These are phyloP conservation scores for Lerista edwardsae DNA, from an alignment of 2,797 vertebrate genomes.

Conservation along the genomic window DNA sequence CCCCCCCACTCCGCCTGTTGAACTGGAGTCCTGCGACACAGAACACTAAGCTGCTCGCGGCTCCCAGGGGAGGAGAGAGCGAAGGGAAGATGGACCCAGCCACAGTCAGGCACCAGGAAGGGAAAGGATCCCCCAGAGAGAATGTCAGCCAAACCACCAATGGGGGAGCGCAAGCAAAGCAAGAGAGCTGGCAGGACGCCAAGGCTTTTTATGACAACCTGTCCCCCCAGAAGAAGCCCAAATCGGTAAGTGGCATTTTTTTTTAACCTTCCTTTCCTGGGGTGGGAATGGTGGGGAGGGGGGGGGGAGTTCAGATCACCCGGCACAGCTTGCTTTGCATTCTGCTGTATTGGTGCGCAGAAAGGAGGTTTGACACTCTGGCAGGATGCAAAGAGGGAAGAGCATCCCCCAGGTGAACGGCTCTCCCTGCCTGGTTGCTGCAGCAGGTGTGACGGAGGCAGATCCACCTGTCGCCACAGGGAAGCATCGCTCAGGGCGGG, in stretches of 20 bases:
- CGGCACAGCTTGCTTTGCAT: neutral
- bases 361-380: neutral
- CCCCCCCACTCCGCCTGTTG: neutral
- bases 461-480: too few species aligned
- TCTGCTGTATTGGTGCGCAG: neutral
- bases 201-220: constrained; percentile 78
- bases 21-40: neutral
- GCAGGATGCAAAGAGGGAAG: neutral
- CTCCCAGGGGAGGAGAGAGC: neutral
- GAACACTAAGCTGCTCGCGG: neutral
- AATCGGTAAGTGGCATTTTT: constrained; percentile 82
- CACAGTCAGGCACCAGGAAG: neutral
- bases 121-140: neutral
- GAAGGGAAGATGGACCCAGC: constrained; percentile 17
- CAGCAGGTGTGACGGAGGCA: neutral
- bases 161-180: constrained; percentile 37
- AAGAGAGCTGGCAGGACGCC: constrained; percentile 71
- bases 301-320: neutral
- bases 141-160: constrained; percentile 11
- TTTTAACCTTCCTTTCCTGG: neutral
- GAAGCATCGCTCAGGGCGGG: neutral
- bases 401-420: neutral
- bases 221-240: constrained; percentile 84
- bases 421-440: neutral
- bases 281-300: neutral